Evolutionary conservation across 2,113 vertebrate species (phyloP).

Genomic region (Aptenodytes patagonicus): DNA sequence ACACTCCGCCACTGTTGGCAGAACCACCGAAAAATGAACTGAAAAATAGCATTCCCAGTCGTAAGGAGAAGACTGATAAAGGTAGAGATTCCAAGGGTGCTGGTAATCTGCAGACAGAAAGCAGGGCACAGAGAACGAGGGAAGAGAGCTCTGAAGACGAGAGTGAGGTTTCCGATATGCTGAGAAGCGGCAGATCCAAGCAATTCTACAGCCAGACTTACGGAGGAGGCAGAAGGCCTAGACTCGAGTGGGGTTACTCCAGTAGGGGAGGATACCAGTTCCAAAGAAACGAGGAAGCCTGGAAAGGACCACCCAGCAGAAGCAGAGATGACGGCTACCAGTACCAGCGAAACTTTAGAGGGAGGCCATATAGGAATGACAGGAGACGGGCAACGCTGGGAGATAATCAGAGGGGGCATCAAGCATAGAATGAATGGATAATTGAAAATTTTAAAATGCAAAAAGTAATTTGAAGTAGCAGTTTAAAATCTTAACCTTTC

Average conservation of each 20-base stretch:
- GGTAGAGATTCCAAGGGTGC: constrained; percentile 35
- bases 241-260: constrained; percentile 70
- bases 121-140: constrained; percentile 59
- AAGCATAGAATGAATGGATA: constrained; percentile 40
- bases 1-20: not conserved
- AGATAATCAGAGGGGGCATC: constrained; percentile 74
- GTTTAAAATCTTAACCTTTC: constrained; percentile 13
- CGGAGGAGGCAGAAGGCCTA: constrained; percentile 70
- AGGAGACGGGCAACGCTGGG: constrained; percentile 71
- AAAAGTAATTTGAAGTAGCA: constrained; percentile 24
- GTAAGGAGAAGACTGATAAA: constrained; percentile 70
- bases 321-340: constrained; percentile 73
- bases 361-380: constrained; percentile 70
- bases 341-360: constrained; percentile 69
- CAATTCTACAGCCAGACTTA: constrained; percentile 81
- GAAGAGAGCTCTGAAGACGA: constrained; percentile 82
- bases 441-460: not conserved
- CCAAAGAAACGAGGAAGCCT: constrained; percentile 70
- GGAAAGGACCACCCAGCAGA: constrained; percentile 72
- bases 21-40: constrained; percentile 43
- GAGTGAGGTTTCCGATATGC: constrained; percentile 73
- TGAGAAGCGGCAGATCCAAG: constrained; percentile 76
- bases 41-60: not conserved
- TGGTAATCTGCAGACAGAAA: constrained; percentile 39
- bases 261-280: constrained; percentile 74